A percentile compares a stretch with the other conserved stretches of the same genome.
Evolutionary conservation across 2,888 invertebrate genomes (phyloP).

Genomic region (Netelia melanura): DNA sequence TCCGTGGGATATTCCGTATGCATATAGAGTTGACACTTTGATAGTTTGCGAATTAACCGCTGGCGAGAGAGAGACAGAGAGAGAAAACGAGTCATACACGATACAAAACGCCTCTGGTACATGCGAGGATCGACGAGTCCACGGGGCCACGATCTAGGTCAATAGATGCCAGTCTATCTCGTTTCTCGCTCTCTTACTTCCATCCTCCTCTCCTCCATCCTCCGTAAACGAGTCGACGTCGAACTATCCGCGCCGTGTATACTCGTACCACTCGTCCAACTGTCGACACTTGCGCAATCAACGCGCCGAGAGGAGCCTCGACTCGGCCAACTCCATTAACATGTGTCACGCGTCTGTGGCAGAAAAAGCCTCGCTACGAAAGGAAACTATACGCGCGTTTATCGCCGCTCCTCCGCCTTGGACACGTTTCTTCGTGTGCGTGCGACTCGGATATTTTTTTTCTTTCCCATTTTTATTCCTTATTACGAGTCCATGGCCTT

Average conservation of each 20-base stretch:
- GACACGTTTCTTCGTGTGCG: conserved; percentile 11
- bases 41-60: conserved; percentile 42
- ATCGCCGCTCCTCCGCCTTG: conserved; percentile 8
- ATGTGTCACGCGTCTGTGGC: conserved; percentile 62
- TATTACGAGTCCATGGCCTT: conserved; percentile 24
- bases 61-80: conserved; percentile 53
- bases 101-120: conserved; percentile 58
- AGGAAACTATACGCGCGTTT: conserved; percentile 35
- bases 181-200: conserved; percentile 35
- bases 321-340: conserved; percentile 64
- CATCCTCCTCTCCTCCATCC: background rate
- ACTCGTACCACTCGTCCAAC: conserved; percentile 55
- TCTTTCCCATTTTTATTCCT: background rate
- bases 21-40: conserved; percentile 26
- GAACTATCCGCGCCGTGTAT: conserved; percentile 22
- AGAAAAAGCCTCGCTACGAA: conserved; percentile 50
- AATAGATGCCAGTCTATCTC: conserved; percentile 73
- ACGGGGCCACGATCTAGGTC: conserved; percentile 79
- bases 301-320: conserved; percentile 29
- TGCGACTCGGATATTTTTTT: background rate
- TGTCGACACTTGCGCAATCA: conserved; percentile 66
- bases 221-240: conserved; percentile 49
- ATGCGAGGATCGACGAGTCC: conserved; percentile 57
- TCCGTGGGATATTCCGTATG: conserved; percentile 9
- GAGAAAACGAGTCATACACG: conserved; percentile 53